Evolutionary conservation across 2,797 vertebrate genomes (phyloP).

Genomic region (Phyllotis vaccarum): DNA sequence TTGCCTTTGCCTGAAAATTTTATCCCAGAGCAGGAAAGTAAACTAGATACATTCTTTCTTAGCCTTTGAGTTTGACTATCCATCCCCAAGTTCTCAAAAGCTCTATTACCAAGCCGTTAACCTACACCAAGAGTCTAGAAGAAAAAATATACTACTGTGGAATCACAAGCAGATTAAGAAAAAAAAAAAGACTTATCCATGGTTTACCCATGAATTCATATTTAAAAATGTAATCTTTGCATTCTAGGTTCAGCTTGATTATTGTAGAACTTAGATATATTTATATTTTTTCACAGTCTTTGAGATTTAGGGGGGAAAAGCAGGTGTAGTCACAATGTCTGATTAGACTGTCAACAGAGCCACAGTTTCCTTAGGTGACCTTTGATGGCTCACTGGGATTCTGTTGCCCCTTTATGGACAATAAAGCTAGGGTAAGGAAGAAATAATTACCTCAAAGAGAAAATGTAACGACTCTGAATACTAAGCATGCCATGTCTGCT

Average conservation of each 20-base stretch:
- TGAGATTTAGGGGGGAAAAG: background rate
- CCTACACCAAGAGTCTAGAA: background rate
- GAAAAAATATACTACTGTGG: background rate
- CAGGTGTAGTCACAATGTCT: background rate
- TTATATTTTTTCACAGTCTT: background rate
- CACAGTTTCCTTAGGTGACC: background rate
- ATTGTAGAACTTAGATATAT: background rate
- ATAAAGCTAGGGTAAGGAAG: background rate
- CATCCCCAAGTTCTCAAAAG: background rate
- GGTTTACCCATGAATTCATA: background rate
- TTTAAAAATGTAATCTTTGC: background rate
- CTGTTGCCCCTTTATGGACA: background rate
- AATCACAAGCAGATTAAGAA: background rate
- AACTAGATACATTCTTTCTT: background rate
- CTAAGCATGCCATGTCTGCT: background rate
- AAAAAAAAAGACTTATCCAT: background rate
- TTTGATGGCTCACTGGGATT: background rate
- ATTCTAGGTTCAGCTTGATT: background rate
- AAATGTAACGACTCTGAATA: background rate
- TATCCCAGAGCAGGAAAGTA: background rate
- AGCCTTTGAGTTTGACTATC: background rate
- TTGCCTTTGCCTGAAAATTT: background rate
- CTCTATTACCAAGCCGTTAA: background rate
- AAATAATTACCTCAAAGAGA: background rate
- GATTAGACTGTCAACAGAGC: background rate